Base-by-base conservation (phyloP, 1,140 invertebrate species). In the Drosophila santomea region DNA sequence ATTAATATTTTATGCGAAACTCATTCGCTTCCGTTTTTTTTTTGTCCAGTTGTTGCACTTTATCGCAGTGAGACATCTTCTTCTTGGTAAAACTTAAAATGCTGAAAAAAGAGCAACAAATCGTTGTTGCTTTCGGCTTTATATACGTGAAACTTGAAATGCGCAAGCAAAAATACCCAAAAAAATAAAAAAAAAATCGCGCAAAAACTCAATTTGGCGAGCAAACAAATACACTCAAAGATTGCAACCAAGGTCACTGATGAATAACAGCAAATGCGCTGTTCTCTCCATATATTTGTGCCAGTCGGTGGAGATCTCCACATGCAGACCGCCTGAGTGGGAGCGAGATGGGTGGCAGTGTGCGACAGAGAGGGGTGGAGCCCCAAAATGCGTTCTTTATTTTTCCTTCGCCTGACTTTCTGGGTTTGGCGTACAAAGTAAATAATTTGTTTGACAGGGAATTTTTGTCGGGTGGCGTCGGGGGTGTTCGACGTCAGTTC, bases 231-330 rank as follows among this genome's bases (percentile, higher is more conserved):
- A 84, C 76, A 74, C 68, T 64, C 62, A 78, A 89, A 89, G 85
- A 90, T 90, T 90, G 85, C 85, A 90, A 90, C 86, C 85, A 90
- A 90, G 85, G 85, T 90, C 85, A 85, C 79, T 85, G 85, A 90
- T 83, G 85, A 91, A 91, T 91, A 89, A 91, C 85, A 91, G 81
- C 81, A 91, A 91, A 88, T 88, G 83, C 83, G 83, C 84, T 88
- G 28, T 66, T 73, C 51, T 50, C 38, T 77, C 15, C 32, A 52
- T 39, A 68, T 44, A 38, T 84, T 57, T 78, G 78, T 89, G 83
- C 83, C 84, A 88, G 83, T 83, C 80, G 58, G 74, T 75, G 82
- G 69, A 78, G 82, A 85, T 89, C 83, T 73, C 66, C 68, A 58
- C 64, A 63, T 78, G 78, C 77, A 80, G 59, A 63, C 20, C 47